Conservation (phyloP, 2,888 invertebrate species). For the Tholera decimalis region DNA sequence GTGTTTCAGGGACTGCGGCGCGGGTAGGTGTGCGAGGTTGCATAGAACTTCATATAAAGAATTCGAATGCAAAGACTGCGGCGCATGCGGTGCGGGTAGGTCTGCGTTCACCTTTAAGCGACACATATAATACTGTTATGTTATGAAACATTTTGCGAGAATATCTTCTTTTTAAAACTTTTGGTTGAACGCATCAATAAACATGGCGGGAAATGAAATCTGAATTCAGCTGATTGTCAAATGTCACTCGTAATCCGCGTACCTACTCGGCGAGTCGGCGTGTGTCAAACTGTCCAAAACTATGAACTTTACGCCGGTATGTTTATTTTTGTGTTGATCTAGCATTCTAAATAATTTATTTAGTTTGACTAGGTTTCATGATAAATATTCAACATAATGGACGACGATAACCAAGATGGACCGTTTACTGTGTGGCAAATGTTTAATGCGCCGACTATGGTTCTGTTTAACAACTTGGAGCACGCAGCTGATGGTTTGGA, state of each 20-base stretch:
- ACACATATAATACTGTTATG: no score
- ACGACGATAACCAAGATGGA: constrained; percentile 85
- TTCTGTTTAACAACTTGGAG: constrained; percentile 91
- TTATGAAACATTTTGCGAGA: no score
- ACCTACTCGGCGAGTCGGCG: no score
- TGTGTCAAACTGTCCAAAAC: constrained; percentile 18
- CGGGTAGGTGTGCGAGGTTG: no score
- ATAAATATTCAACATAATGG: constrained; percentile 70
- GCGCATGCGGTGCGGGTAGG: no score
- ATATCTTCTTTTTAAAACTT: background rate
- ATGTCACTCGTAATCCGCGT: background rate
- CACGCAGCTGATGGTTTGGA: constrained; percentile 90
- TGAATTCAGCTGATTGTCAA: constrained; percentile 18
- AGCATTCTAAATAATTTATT: background rate
- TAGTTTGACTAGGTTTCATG: background rate
- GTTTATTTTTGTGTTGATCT: background rate
- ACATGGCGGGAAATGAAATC: constrained; percentile 44
- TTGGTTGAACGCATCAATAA: constrained; percentile 11
- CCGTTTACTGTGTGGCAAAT: constrained; percentile 92
- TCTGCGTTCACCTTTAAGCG: no score
- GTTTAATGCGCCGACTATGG: constrained; percentile 92
- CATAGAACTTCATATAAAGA: no score
- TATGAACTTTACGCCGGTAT: constrained; percentile 12
- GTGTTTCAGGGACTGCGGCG: no score
- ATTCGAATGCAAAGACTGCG: no score